Conservation (phyloP, 1,140 invertebrate genomes). For the Lepidurus packardi region DNA sequence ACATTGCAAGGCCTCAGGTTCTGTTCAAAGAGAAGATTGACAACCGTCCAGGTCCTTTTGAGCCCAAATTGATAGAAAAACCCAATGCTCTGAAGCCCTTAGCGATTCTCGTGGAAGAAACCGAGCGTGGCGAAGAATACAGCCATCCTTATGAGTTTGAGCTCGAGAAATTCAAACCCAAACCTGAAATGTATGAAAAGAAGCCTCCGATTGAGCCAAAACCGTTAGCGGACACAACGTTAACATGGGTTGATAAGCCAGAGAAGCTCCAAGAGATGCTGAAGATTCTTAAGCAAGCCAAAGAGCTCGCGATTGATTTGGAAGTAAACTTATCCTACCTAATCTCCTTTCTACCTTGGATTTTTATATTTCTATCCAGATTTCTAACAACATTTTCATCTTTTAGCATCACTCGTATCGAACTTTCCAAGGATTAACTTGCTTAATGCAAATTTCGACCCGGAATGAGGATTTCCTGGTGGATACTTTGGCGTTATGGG, state of each 20-base stretch:
- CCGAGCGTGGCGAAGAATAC: conserved; percentile 55
- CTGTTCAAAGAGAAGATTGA: conserved; percentile 80
- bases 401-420: conserved; percentile 72
- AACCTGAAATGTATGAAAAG: conserved; percentile 42
- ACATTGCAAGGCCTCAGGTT: conserved; percentile 73
- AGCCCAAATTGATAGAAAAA: conserved; percentile 76
- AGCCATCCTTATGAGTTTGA: conserved; percentile 88
- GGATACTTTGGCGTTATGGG: conserved; percentile 75
- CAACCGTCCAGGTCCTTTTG: conserved; percentile 68
- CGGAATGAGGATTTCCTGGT: conserved; percentile 79
- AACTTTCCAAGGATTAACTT: conserved; percentile 78
- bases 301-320: conserved; percentile 78
- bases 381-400: conserved; percentile 33
- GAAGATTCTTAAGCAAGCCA: conserved; percentile 56
- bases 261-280: conserved; percentile 60
- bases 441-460: conserved; percentile 92
- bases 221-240: conserved; percentile 56
- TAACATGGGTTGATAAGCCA: conserved; percentile 62
- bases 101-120: conserved; percentile 60
- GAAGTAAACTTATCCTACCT: conserved; percentile 51
- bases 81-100: conserved; percentile 81
- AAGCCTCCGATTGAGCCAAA: conserved; percentile 41
- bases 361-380: not conserved
- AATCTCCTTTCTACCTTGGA: not conserved
- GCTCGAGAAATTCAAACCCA: conserved; percentile 61